These are phyloP conservation scores for Melanophora roralis DNA, from an alignment of 2,888 invertebrate genomes.

Conservation along the genomic window DNA sequence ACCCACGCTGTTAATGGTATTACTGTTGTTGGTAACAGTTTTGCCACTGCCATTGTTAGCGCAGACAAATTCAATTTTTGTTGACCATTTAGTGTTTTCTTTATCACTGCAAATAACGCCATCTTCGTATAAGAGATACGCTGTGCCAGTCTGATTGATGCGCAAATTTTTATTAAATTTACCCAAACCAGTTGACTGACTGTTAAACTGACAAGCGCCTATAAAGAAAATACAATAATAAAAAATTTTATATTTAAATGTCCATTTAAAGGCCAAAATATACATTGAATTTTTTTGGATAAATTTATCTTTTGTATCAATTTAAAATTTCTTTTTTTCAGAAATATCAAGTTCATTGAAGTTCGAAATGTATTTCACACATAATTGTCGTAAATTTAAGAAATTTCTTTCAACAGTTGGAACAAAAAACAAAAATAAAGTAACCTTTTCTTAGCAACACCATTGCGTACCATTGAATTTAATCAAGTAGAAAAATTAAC, in stretches of 20 bases:
- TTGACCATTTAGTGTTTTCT: conserved; percentile 69
- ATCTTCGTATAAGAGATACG: conserved; percentile 75
- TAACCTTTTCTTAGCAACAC: conserved; percentile 19
- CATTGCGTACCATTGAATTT: conserved; percentile 32
- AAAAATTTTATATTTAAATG: conserved; percentile 5
- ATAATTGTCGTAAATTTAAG: conserved; percentile 37
- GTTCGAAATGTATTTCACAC: conserved; percentile 27
- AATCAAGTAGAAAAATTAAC: conserved; percentile 61
- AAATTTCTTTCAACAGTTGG: conserved; percentile 21
- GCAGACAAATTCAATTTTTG: conserved; percentile 77
- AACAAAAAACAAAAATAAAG: not conserved
- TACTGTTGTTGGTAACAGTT: conserved; percentile 53
- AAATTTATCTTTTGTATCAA: not conserved
- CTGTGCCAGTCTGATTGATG: conserved; percentile 74
- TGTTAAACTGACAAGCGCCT: conserved; percentile 73
- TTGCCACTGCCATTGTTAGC: conserved; percentile 65
- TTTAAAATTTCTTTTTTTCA: not conserved
- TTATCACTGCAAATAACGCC: conserved; percentile 69
- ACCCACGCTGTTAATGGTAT: conserved; percentile 7
- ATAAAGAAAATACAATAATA: conserved; percentile 33
- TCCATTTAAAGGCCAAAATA: not conserved
- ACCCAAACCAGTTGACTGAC: conserved; percentile 72
- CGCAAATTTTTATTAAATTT: conserved; percentile 72
- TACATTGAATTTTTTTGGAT: not conserved
- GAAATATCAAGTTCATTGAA: conserved; percentile 37